Evolutionary conservation across 2,797 vertebrate genomes (phyloP).

Genomic region (Podarcis lilfordi): DNA sequence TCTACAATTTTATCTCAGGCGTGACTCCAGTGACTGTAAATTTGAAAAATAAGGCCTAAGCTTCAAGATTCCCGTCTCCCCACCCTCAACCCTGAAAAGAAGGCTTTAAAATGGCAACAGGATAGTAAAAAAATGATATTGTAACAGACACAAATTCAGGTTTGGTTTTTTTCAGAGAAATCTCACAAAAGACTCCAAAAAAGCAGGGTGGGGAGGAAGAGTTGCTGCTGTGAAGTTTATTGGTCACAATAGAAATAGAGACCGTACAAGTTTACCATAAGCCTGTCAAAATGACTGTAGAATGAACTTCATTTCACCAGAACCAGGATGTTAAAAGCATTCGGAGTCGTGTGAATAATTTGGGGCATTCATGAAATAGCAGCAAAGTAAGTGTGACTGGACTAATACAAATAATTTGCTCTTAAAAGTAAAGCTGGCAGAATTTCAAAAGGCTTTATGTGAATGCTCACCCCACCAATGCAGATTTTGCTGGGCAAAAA

Average conservation of each 20-base stretch:
- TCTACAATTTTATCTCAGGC: background rate
- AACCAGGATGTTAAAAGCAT: background rate
- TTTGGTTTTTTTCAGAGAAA: background rate
- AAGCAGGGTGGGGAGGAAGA: too few species aligned
- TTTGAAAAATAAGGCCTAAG: background rate
- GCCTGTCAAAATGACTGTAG: background rate
- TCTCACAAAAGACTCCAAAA: background rate
- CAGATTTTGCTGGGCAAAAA: conserved; percentile 76
- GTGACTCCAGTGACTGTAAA: background rate
- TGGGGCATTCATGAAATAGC: conserved; percentile 45
- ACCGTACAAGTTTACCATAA: background rate
- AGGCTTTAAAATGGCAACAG: background rate
- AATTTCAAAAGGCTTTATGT: conserved; percentile 65
- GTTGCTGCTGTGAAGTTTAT: background rate
- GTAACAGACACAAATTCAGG: background rate
- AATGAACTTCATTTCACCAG: background rate
- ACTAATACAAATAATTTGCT: conserved; percentile 61
- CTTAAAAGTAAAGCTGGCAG: conserved; percentile 68
- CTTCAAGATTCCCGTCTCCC: background rate
- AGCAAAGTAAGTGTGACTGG: conserved; percentile 45
- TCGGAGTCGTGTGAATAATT: conserved; percentile 53
- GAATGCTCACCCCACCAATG: conserved; percentile 68
- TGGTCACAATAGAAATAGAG: background rate
- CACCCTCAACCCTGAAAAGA: background rate
- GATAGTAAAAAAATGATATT: background rate